Base-by-base conservation (phyloP, 2,797 vertebrate genomes). In the Acridotheres tristis region DNA sequence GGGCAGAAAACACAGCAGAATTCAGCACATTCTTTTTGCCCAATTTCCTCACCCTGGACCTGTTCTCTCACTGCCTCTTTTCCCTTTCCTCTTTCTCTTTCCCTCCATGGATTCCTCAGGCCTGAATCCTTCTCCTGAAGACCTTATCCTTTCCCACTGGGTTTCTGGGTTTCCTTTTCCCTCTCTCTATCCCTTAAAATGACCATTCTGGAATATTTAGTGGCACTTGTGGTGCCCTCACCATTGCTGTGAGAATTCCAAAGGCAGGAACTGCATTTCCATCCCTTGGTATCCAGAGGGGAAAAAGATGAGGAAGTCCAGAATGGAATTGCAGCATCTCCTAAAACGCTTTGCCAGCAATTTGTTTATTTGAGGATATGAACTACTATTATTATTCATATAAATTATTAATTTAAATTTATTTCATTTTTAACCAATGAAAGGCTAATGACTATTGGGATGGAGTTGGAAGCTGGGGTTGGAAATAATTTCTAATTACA, bases 391-490 rank as follows among this genome's bases (percentile, higher is more conserved):
- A 20, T 61, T 78, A 51, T 66, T 47, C 4, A 14, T 21, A 21
- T 54, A 25, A 68, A 69, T 34, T 30, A 47, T 48, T 42, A 21
- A 40, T 69, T 25, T 22, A 40, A 40, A 30, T 54, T 34, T 34
- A 11, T 77, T 48, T 55, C 2, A 27, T 13, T 57, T 40, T 67
- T 88, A 62, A 51, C 36, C 30, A 48, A 10, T 12, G 6, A 32
- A 66, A 77, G 2, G 5, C 4, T 29, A 42, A 57, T 50, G 6
- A 66, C 47, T 85, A 25, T 17, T 61, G 11, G 26, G 36, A 30
- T 3, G 13, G 7, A 69, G 7, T 0, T 43, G 22, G 25, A 57
- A 34, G 3, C 1, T 34, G 32, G n/a, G 10, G 1, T 7, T 34
- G 7, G n/a, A 67, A 87, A 8, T 43, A 1, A 74, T 74, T 47